Conservation (phyloP, 1,140 invertebrate species). For the Drosophila elegans region DNA sequence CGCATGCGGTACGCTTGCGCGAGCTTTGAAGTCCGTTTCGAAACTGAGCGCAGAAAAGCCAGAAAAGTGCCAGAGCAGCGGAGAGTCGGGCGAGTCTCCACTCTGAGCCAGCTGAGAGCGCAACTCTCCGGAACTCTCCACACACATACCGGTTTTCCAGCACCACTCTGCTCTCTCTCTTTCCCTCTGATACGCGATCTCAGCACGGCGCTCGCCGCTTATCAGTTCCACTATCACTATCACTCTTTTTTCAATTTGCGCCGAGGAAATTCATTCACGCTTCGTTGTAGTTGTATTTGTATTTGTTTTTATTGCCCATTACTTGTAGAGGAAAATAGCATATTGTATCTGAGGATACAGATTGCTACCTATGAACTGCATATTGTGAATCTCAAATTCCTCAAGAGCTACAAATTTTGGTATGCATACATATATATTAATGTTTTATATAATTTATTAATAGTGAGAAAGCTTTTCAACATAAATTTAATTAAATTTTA, state of each 20-base stretch:
- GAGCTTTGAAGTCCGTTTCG: constrained; percentile 68
- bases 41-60: constrained; percentile 71
- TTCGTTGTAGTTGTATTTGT: constrained; percentile 53
- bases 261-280: constrained; percentile 76
- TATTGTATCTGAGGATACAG: background rate
- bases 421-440: background rate
- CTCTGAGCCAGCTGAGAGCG: constrained; percentile 38
- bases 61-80: constrained; percentile 57
- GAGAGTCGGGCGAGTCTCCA: constrained; percentile 28
- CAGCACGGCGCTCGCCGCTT: constrained; percentile 59
- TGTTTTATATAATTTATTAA: too few species aligned
- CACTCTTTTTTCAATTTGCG: constrained; percentile 74
- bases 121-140: constrained; percentile 64
- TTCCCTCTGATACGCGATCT: constrained; percentile 59
- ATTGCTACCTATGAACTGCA: background rate
- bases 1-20: constrained; percentile 39
- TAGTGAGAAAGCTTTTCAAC: too few species aligned
- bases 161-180: constrained; percentile 4
- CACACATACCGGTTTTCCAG: constrained; percentile 56
- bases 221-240: constrained; percentile 75
- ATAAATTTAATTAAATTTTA: too few species aligned
- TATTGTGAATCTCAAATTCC: background rate
- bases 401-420: background rate
- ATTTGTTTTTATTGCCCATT: constrained; percentile 40
- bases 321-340: background rate